These are phyloP conservation scores for Dasysyrphus tricinctus DNA, from an alignment of 2,888 invertebrate genomes.

Conservation along the genomic window DNA sequence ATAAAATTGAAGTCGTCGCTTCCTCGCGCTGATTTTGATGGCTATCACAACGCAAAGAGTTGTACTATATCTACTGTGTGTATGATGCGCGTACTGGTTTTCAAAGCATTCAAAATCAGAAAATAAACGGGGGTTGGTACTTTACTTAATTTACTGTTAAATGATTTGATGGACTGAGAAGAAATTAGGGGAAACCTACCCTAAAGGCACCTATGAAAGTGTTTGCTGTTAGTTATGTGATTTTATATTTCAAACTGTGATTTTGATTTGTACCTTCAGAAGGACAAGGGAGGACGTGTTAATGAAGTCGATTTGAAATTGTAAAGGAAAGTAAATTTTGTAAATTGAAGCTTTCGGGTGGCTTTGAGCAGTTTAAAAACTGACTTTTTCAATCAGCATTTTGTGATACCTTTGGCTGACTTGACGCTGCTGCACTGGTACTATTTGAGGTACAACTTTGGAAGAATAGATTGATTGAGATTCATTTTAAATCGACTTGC, in stretches of 20 bases:
- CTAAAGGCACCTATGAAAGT: no score
- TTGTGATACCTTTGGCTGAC: not conserved
- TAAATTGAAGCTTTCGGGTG: not conserved
- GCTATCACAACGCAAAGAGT: not conserved
- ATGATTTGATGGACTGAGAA: constrained; percentile 54
- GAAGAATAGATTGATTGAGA: no score
- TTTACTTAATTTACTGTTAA: constrained; percentile 72
- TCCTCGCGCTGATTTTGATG: constrained; percentile 45
- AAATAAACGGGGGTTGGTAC: constrained; percentile 31
- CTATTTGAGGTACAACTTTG: no score
- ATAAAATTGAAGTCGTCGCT: constrained; percentile 67
- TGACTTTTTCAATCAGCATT: not conserved
- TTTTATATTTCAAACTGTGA: not conserved
- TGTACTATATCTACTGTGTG: not conserved
- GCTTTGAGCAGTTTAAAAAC: not conserved
- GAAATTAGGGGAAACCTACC: constrained; percentile 6
- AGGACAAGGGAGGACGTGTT: not conserved
- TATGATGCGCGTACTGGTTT: constrained; percentile 44
- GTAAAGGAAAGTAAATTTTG: not conserved
- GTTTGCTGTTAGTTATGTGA: not conserved
- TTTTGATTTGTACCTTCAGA: not conserved
- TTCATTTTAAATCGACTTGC: no score
- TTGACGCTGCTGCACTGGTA: no score
- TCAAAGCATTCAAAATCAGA: constrained; percentile 56
- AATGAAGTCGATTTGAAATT: not conserved